These are phyloP conservation scores for Actias luna DNA, from an alignment of 2,888 invertebrate genomes.

Conservation along the genomic window DNA sequence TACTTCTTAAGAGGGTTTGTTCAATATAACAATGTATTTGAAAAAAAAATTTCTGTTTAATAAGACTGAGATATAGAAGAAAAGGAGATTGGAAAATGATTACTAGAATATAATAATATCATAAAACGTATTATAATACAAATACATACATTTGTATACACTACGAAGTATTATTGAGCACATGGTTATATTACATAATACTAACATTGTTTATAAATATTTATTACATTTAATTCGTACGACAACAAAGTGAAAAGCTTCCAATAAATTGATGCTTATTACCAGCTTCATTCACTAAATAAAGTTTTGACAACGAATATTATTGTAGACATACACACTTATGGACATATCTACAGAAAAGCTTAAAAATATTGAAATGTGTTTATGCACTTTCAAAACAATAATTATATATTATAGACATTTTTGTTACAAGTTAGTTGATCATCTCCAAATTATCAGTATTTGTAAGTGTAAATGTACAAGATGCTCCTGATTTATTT, in stretches of 20 bases:
- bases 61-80: background rate
- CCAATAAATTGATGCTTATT: background rate
- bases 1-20: background rate
- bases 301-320: background rate
- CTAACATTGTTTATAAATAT: background rate
- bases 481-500: background rate
- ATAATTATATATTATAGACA: background rate
- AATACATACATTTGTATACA: background rate
- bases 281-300: too few relatives aligned
- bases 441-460: too few relatives aligned
- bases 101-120: background rate
- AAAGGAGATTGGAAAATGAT: background rate
- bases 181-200: background rate
- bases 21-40: background rate
- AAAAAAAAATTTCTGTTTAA: background rate
- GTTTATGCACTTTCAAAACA: background rate
- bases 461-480: too few relatives aligned
- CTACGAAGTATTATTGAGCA: conserved; percentile 1
- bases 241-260: background rate
- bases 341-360: too few relatives aligned
- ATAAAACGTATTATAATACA: background rate
- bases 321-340: background rate
- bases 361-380: too few relatives aligned
- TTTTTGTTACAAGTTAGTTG: too few relatives aligned
- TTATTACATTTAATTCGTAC: background rate